Evolutionary conservation across 2,113 vertebrate genomes (phyloP).

Genomic region (Salvator merianae): DNA sequence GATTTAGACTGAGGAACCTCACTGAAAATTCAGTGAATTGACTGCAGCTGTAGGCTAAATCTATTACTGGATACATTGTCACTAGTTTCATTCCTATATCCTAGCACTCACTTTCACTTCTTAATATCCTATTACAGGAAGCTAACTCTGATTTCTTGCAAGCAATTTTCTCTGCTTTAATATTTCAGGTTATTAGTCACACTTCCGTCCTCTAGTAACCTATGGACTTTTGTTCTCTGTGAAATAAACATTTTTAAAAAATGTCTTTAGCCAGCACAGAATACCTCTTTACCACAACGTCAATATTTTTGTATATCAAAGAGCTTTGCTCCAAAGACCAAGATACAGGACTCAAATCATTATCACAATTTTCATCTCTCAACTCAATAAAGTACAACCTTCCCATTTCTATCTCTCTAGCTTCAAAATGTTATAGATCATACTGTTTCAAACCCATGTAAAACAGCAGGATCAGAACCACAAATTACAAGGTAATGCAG

Average conservation of each 20-base stretch:
- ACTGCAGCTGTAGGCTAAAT: not conserved
- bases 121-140: constrained; percentile 1
- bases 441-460: not conserved
- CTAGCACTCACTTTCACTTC: not conserved
- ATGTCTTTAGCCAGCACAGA: constrained; percentile 3
- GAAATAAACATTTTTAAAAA: constrained; percentile 21
- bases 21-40: not conserved
- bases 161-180: constrained; percentile 11
- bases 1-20: not conserved
- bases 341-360: not conserved
- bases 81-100: not conserved
- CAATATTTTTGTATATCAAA: constrained; percentile 7
- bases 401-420: not conserved
- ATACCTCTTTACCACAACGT: not conserved
- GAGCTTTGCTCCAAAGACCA: not conserved
- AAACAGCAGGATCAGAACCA: not conserved
- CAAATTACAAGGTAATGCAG: not conserved
- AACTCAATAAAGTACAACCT: not conserved
- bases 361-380: not conserved
- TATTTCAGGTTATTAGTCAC: not conserved
- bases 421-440: not conserved
- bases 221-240: constrained; percentile 5
- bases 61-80: not conserved
- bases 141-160: not conserved
- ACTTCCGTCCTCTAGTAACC: not conserved